Conservation (phyloP, 2,113 vertebrate species). For the Hippocampus comes region DNA sequence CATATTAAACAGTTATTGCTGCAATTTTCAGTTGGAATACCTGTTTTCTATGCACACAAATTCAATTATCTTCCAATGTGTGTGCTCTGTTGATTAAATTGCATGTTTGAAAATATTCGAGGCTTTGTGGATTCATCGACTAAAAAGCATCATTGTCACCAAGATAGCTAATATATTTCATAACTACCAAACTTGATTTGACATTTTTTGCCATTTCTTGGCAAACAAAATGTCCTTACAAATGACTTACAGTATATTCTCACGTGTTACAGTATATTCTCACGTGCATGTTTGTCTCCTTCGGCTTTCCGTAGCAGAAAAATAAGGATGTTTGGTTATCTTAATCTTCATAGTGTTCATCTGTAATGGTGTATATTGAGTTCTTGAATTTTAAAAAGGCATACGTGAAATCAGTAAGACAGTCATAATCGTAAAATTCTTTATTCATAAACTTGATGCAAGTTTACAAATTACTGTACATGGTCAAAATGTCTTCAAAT, state of each 20-base stretch:
- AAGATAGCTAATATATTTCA: neutral
- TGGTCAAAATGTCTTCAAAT: slow-evolving; percentile 75
- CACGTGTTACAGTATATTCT: too few species aligned
- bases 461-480: slow-evolving; percentile 84
- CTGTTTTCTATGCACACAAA: neutral
- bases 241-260: too few species aligned
- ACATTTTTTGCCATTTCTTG: neutral
- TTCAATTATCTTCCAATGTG: neutral
- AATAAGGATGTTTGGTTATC: too few species aligned
- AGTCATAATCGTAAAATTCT: slow-evolving; percentile 72
- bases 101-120: neutral
- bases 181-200: neutral
- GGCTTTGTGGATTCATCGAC: neutral
- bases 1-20: slow-evolving; percentile 72
- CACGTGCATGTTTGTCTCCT: too few species aligned
- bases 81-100: neutral
- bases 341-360: neutral
- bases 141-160: neutral
- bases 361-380: neutral
- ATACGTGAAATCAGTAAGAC: neutral
- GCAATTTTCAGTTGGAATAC: slow-evolving; percentile 29
- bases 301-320: too few species aligned
- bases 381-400: neutral
- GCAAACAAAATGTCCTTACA: too few species aligned
- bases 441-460: slow-evolving; percentile 86